Conservation (phyloP, 2,113 vertebrate genomes). For the Lasiurus cinereus region DNA sequence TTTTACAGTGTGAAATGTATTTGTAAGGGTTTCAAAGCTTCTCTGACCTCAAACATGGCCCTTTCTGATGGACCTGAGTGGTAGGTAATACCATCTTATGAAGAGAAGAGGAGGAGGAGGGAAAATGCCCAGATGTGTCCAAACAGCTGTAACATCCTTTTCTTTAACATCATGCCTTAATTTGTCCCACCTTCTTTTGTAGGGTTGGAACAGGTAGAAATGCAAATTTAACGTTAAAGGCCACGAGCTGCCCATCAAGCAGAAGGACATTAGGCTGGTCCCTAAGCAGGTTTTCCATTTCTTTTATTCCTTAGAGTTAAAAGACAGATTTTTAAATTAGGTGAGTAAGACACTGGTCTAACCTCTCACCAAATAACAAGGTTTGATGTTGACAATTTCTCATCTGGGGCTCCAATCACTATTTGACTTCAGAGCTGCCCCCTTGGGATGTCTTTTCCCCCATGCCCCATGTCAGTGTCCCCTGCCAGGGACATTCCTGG, state of each 20-base stretch:
- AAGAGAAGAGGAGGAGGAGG: fast-evolving
- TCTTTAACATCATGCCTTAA: not conserved
- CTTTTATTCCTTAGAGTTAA: no score
- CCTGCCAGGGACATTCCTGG: not conserved
- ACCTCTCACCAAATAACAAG: not conserved
- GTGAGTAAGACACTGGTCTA: not conserved
- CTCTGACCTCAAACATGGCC: not conserved
- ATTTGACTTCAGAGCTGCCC: not conserved
- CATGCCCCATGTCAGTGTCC: fast-evolving
- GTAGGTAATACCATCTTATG: fast-evolving
- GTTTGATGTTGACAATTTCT: fast-evolving
- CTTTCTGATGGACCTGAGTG: fast-evolving
- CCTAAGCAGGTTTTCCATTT: fast-evolving
- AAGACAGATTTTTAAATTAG: not conserved
- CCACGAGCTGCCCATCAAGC: not conserved
- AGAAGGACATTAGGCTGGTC: fast-evolving
- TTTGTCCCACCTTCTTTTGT: not conserved
- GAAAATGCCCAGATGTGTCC: fast-evolving
- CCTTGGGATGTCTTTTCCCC: fast-evolving
- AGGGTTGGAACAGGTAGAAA: not conserved
- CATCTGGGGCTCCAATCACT: fast-evolving
- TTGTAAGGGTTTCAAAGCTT: no score
- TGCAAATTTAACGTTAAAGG: not conserved
- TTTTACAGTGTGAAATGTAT: no score
- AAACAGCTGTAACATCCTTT: not conserved